Base-by-base conservation (phyloP, 2,797 vertebrate genomes). In the Leptoclinus maculatus region DNA sequence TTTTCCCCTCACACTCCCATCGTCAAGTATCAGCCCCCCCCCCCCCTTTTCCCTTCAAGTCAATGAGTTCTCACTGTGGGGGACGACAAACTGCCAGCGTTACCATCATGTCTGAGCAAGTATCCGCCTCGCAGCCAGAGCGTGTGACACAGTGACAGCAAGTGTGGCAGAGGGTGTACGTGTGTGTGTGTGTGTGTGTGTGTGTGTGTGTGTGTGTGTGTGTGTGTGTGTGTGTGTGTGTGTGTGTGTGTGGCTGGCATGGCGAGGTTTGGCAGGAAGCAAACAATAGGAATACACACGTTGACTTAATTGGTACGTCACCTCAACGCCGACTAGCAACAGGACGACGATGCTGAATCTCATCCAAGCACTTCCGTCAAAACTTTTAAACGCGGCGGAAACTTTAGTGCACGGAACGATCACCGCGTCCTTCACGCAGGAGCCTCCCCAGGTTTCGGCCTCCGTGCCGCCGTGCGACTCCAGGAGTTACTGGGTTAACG, bases 31-130 rank as follows among this genome's bases (percentile, higher is more conserved):
- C 29, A 29, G 29, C 56, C 29, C 29, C 51, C 56, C 16, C 29
- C 23, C 17, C 25, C n/a, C 5, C n/a, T n/a, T n/a, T 29, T 29
- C 32, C 25, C 36, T 36, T 60, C 27, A 8, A 77, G 80, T 74
- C 69, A 25, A 41, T 63, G 69, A 83, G 76, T 62, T 87, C 65
- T 78, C 83, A 2, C 88, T 21, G 79, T 36, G 38, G 82, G 83
- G 81, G 83, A 70, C 58, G n/a, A 51, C 76, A 66, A 71, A 78
- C 45, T 71, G 79, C 80, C 76, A 65, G 71, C 29, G 25, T 81
- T 80, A 21, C 82, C 80, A 81, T 76, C 88, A 74, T 73, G 86
- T 89, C 82, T 88, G 78, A 89, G 82, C 85, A 76, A 85, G 88
- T 71, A 77, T 81, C 88, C 66, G 47, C 82, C 76, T 84, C 72